Conservation (phyloP, 2,113 vertebrate species). For the Strix aluco region DNA sequence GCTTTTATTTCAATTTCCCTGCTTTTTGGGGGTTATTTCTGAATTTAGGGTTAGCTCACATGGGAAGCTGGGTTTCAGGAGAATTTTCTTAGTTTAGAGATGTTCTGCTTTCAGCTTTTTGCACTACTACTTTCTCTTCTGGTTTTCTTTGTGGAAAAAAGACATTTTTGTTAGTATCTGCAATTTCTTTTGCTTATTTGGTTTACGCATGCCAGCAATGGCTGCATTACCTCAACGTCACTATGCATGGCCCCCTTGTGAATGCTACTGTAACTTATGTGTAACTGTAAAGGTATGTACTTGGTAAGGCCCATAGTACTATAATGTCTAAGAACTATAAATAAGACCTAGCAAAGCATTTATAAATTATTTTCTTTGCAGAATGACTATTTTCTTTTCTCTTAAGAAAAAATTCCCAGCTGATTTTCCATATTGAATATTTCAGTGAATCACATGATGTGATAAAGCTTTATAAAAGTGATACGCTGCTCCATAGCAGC, state of each 20-base stretch:
- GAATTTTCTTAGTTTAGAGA: background rate
- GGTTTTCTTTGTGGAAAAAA: background rate
- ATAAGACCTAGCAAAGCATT: background rate
- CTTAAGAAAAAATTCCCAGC: background rate
- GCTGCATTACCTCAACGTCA: background rate
- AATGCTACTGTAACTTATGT: background rate
- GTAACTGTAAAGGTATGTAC: background rate
- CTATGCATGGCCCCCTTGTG: background rate
- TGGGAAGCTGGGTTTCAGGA: background rate
- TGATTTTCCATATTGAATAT: background rate
- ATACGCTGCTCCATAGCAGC: background rate
- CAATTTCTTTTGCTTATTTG: background rate
- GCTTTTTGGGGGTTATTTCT: background rate
- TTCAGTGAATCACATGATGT: background rate
- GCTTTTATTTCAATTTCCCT: conserved; percentile 27
- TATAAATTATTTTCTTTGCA: background rate
- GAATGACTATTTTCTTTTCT: background rate
- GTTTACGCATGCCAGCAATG: background rate
- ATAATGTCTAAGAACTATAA: background rate
- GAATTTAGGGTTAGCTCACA: conserved; percentile 6
- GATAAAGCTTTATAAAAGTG: background rate
- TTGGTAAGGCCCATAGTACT: background rate
- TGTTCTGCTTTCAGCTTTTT: background rate
- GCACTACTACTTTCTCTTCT: background rate
- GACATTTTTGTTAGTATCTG: background rate